Percentiles rank a stretch among this genome's conserved stretches.
Evolutionary conservation across 2,797 vertebrate species (phyloP).

Genomic region (Coregonus suidteri): DNA sequence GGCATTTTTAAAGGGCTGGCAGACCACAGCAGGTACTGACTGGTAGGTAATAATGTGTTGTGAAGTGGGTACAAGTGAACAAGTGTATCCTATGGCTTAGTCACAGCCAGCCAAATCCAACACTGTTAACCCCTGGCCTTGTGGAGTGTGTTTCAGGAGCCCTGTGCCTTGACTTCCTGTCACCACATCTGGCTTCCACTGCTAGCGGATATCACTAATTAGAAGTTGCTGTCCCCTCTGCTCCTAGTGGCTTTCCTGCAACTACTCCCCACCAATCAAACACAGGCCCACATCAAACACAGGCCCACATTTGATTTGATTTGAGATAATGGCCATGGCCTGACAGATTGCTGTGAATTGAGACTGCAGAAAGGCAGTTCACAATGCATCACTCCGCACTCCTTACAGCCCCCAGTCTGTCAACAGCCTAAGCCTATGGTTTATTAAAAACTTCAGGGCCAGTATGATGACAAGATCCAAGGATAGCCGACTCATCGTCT

Average conservation of each 20-base stretch:
- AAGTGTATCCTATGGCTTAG: conserved; percentile 23
- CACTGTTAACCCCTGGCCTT: conserved; percentile 51
- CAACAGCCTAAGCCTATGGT: not conserved
- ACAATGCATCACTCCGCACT: not conserved
- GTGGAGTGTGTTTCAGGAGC: conserved; percentile 23
- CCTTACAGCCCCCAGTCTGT: not conserved
- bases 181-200: conserved; percentile 69
- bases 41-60: not conserved
- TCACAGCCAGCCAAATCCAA: conserved; percentile 37
- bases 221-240: conserved; percentile 58
- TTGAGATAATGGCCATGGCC: not conserved
- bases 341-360: conserved; percentile 24
- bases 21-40: not conserved
- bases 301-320: conserved; percentile 4
- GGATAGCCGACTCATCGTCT: no score
- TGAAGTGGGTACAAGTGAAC: conserved; percentile 21
- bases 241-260: conserved; percentile 24
- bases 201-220: conserved; percentile 63
- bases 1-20: not conserved
- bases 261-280: not conserved
- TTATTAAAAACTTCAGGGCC: no score
- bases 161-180: conserved; percentile 54
- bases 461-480: not conserved
- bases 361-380: conserved; percentile 5
- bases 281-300: conserved; percentile 2